Evolutionary conservation across 2,113 vertebrate species (phyloP), one percentile per base, ranked within the genome.

Genomic region (Pyrgilauda ruficollis): DNA sequence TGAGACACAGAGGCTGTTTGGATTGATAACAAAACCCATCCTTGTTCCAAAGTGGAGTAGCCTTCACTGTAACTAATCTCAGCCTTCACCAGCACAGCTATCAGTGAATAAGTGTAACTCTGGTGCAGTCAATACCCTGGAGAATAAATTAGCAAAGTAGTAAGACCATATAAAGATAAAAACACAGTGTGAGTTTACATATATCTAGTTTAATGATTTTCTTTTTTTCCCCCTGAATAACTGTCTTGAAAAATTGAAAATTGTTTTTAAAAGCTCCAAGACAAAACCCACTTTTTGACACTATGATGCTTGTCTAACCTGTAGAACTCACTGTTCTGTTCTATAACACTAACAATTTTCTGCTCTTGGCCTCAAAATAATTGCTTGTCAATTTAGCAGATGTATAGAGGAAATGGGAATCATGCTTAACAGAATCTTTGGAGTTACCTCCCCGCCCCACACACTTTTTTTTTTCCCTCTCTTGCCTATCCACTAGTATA

Each of bases 101-200:
- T 62, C 72, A 70, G 64, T 35, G n/a, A 70, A 35, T 63, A 69
- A 83, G 41, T 55, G 9, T 31, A 63, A 77, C 20, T 59, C 41
- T 44, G 30, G 22, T 70, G 33, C 46, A 52, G 68, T 35, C 44
- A 55, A 12, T 67, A 21, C 83, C 22, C 68, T 13, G 11, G 69
- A 64, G 89, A 89, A 92, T 50, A 88, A 92, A 85, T 83, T 79
- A 78, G 15, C 26, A 28, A 66, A 80, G 47, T 68, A 56, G 5
- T 47, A 41, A 53, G 72, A 55, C 27, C 27, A 21, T 30, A 46
- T 58, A 47, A 50, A 78, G 53, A 41, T 44, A 88, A 76, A 82
- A 66, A 47, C 30, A 14, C 3, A 76, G 8, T 10, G 3, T 61
- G 59, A 62, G 41, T 81, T 81, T 87, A 26, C 1, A 1, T 63